These are phyloP conservation scores for Drosophila murphyi DNA, from an alignment of 1,140 invertebrate genomes.

Conservation along the genomic window DNA sequence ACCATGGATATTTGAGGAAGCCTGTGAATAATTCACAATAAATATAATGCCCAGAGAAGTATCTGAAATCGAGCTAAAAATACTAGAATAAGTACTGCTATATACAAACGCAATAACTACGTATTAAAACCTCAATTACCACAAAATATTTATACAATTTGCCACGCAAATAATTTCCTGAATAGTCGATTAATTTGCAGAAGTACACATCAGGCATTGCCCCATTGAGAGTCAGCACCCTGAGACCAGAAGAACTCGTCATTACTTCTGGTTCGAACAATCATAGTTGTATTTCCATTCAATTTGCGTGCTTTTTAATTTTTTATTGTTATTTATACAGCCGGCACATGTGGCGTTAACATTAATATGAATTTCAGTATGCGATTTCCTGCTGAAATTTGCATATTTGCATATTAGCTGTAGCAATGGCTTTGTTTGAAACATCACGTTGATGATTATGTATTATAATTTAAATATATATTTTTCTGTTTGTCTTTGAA, in stretches of 20 bases:
- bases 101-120: background rate
- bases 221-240: conserved; percentile 19
- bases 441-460: conserved; percentile 14
- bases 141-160: background rate
- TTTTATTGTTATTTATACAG: background rate
- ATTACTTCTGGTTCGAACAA: conserved; percentile 22
- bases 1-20: too few species aligned
- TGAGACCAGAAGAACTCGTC: conserved; percentile 13
- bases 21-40: too few species aligned
- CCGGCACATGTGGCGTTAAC: conserved; percentile 16
- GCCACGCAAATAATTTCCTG: background rate
- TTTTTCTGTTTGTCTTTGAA: conserved; percentile 12
- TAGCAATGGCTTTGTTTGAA: conserved; percentile 12
- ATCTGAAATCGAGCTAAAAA: too few species aligned
- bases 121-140: background rate
- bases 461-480: background rate
- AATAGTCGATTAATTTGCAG: conserved; percentile 14
- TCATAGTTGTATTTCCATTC: conserved; percentile 18
- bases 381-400: conserved; percentile 41
- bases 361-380: conserved; percentile 17
- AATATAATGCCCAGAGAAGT: background rate
- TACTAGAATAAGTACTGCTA: background rate
- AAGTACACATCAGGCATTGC: conserved; percentile 22
- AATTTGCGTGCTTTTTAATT: conserved; percentile 9
- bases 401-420: conserved; percentile 19